Conservation (phyloP, 2,888 invertebrate species). For the Arctia plantaginis region DNA sequence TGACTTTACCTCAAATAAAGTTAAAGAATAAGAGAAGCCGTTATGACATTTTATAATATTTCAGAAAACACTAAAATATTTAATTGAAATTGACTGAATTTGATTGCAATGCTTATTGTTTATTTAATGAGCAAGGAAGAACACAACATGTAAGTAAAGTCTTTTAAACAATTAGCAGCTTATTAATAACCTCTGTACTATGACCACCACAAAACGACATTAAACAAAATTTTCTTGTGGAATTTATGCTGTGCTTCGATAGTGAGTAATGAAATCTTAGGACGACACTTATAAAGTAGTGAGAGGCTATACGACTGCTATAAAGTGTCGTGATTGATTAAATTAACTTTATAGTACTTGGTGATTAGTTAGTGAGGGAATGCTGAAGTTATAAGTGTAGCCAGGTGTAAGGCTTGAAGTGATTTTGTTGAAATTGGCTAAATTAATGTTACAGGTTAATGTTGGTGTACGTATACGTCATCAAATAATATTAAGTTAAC, state of each 20-base stretch:
- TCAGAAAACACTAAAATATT: not conserved
- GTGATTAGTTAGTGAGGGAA: slow-evolving; percentile 44
- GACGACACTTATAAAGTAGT: slow-evolving; percentile 44
- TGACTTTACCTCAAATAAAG: not conserved
- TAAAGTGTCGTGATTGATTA: slow-evolving; percentile 51
- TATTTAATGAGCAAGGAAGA: not conserved
- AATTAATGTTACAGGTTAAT: slow-evolving; percentile 12
- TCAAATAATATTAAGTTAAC: not conserved
- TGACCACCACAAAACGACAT: not conserved
- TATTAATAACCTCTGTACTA: not conserved
- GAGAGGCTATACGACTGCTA: slow-evolving; percentile 36
- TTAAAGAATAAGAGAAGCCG: not conserved
- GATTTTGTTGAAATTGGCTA: slow-evolving; percentile 19
- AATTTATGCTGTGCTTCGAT: slow-evolving; percentile 48
- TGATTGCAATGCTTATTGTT: not conserved
- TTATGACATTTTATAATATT: not conserved
- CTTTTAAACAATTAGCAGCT: not conserved
- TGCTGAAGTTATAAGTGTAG: slow-evolving; percentile 35
- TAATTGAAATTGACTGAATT: not conserved
- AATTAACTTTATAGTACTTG: slow-evolving; percentile 52
- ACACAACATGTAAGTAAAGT: not conserved
- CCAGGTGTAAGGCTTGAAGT: slow-evolving; percentile 40
- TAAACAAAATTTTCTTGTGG: slow-evolving; percentile 21
- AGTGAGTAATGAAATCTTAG: slow-evolving; percentile 49
- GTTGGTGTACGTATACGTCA: not conserved